Percentiles rank a stretch among this genome's conserved stretches.
Conservation (phyloP, 2,797 vertebrate species). For the Eulemur coronatus region DNA sequence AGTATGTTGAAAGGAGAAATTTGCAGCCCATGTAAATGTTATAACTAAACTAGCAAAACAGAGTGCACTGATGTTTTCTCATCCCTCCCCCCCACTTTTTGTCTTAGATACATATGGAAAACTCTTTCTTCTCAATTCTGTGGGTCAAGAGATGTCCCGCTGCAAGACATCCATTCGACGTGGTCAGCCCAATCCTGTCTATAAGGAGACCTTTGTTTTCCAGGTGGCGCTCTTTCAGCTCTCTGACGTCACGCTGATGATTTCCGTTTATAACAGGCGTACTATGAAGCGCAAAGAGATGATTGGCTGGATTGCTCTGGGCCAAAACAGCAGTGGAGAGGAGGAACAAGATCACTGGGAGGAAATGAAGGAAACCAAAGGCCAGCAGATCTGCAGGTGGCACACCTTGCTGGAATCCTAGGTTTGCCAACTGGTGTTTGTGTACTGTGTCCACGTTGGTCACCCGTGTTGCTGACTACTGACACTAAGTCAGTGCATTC, state of each 20-base stretch:
- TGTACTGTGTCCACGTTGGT: background rate
- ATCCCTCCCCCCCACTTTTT: background rate
- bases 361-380: slow-evolving; percentile 93
- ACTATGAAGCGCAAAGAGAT: slow-evolving; percentile 98
- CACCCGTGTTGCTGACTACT: background rate
- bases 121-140: slow-evolving; percentile 94
- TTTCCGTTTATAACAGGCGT: slow-evolving; percentile 94
- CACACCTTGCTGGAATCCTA: slow-evolving; percentile 94
- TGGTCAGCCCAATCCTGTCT: slow-evolving; percentile 96
- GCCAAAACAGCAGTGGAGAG: slow-evolving; percentile 95
- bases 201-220: slow-evolving; percentile 98
- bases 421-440: background rate
- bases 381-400: slow-evolving; percentile 95
- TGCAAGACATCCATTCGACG: slow-evolving; percentile 96
- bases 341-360: slow-evolving; percentile 94
- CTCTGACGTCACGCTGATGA: slow-evolving; percentile 94
- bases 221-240: slow-evolving; percentile 98
- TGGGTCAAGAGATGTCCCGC: slow-evolving; percentile 95
- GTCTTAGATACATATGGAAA: slow-evolving; percentile 93
- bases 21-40: background rate
- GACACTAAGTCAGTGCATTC: background rate
- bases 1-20: background rate
- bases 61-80: background rate
- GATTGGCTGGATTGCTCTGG: slow-evolving; percentile 96
- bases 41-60: background rate